phyloP scores from a whole-genome alignment of 2,113 vertebrate species.

The Aegithalos caudatus region DNA sequence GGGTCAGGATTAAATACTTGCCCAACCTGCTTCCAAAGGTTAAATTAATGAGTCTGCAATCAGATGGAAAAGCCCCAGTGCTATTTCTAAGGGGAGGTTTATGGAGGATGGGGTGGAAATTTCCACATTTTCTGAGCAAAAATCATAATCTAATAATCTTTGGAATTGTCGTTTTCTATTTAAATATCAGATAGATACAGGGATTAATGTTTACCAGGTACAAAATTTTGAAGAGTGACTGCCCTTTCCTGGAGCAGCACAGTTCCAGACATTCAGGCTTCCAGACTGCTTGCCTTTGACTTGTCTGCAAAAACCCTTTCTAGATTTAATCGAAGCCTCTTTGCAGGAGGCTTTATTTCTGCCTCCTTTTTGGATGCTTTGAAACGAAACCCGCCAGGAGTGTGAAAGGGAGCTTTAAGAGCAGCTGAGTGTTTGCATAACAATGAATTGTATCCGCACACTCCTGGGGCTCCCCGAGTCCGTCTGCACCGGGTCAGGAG shows the following conservation, averaged over 20 bases:
- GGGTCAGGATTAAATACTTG: background rate
- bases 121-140: background rate
- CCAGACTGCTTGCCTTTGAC: background rate
- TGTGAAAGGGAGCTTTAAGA: background rate
- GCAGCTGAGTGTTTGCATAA: conserved; percentile 11
- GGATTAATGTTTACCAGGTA: background rate
- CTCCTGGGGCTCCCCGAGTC: background rate
- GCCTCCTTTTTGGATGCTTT: background rate
- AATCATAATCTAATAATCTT: background rate
- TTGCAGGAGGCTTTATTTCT: background rate
- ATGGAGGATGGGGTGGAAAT: background rate
- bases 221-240: background rate
- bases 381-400: background rate
- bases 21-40: background rate
- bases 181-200: background rate
- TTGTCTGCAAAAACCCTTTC: background rate
- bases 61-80: background rate
- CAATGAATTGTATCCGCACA: background rate
- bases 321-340: background rate
- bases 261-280: background rate
- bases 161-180: background rate
- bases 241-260: background rate
- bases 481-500: background rate
- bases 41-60: background rate
- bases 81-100: background rate